Percentiles rank a stretch among this genome's conserved stretches.
These are phyloP conservation scores for Alexandromys fortis DNA, from an alignment of 2,113 vertebrate species.

Conservation along the genomic window DNA sequence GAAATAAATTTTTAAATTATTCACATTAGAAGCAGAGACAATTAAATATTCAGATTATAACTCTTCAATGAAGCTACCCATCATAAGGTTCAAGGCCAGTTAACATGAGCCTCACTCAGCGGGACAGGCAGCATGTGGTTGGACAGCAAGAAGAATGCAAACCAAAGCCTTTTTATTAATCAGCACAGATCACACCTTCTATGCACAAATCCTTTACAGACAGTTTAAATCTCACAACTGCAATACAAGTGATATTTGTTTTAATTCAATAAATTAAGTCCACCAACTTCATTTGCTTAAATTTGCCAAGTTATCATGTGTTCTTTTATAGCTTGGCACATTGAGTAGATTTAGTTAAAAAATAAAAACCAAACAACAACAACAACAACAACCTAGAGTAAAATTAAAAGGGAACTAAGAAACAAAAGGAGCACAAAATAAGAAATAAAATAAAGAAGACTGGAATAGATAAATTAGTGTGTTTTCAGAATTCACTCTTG, in stretches of 20 bases:
- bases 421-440: neutral
- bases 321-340: neutral
- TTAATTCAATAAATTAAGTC: neutral
- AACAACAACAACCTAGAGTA: neutral
- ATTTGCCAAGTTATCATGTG: neutral
- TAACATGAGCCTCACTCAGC: neutral
- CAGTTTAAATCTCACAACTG: neutral
- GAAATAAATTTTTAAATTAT: neutral
- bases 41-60: neutral
- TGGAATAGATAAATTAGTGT: neutral
- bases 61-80: conserved; percentile 19
- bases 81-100: neutral
- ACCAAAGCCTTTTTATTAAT: neutral
- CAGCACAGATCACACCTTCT: neutral
- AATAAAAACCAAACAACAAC: neutral
- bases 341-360: neutral
- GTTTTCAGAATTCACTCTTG: neutral
- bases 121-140: neutral
- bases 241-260: neutral
- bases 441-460: neutral
- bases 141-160: neutral
- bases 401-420: neutral
- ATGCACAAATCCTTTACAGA: neutral
- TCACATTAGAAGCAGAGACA: neutral
- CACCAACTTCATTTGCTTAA: neutral